phyloP scores from a whole-genome alignment of 1,140 invertebrate genomes.

The Phocides pigmalion region DNA sequence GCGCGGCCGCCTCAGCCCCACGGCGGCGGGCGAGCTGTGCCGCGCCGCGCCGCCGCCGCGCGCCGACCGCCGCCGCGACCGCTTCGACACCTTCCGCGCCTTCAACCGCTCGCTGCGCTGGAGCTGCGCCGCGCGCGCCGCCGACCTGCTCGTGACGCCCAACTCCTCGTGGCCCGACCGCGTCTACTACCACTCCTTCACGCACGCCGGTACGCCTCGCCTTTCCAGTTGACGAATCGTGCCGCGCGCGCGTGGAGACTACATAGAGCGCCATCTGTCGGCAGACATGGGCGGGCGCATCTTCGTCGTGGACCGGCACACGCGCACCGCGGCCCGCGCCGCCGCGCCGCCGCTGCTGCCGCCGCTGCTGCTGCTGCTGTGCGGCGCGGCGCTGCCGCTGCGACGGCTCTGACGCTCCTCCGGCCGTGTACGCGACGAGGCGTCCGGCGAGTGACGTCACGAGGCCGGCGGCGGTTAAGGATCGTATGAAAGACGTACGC shows the following conservation, averaged over 20 bases:
- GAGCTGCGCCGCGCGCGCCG: conserved; percentile 89
- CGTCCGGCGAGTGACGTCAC: no score
- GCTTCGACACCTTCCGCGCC: conserved; percentile 90
- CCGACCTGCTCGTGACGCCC: conserved; percentile 91
- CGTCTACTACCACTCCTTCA: conserved; percentile 97
- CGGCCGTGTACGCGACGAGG: no score
- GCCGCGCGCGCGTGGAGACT: no score
- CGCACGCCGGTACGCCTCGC: conserved; percentile 83
- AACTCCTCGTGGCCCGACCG: conserved; percentile 95
- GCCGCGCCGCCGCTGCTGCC: conserved; percentile 13
- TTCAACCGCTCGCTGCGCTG: conserved; percentile 91
- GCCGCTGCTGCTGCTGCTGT: conserved; percentile 24
- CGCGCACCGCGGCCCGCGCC: conserved; percentile 52
- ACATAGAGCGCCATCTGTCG: not conserved
- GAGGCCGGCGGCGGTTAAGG: no score
- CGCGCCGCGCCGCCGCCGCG: conserved; percentile 86
- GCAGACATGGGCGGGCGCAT: conserved; percentile 72
- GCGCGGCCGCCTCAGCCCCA: conserved; percentile 90
- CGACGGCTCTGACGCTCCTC: not conserved
- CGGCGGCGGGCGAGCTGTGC: conserved; percentile 91
- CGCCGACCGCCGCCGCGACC: conserved; percentile 90
- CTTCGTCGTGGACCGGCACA: conserved; percentile 68
- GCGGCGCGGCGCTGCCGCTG: no score
- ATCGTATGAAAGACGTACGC: no score
- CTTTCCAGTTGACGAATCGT: no score